Evolutionary conservation across 2,113 vertebrate genomes (phyloP).

Genomic region (Alligator mississippiensis): DNA sequence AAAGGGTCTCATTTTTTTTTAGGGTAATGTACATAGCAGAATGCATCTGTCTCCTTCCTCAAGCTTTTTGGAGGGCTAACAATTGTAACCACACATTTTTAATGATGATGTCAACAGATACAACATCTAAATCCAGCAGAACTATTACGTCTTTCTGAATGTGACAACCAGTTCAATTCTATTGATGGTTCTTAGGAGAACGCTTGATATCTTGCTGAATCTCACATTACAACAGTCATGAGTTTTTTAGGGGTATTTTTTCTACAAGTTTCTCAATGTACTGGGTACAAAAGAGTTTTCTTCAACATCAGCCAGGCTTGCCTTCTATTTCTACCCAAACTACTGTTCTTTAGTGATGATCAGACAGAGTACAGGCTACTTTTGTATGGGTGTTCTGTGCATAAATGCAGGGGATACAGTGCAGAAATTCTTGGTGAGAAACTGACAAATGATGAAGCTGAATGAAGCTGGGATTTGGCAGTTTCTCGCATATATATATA

Average conservation of each 20-base stretch:
- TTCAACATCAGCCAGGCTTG: background rate
- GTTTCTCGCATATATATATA: background rate
- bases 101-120: constrained; percentile 1
- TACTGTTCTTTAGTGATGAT: background rate
- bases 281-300: background rate
- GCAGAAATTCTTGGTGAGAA: background rate
- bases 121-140: background rate
- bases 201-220: background rate
- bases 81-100: background rate
- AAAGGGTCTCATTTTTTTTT: constrained; percentile 28
- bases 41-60: background rate
- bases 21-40: constrained; percentile 1
- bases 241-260: background rate
- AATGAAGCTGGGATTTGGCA: background rate
- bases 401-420: background rate
- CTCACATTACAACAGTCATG: background rate
- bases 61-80: background rate
- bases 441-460: background rate
- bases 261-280: background rate
- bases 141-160: background rate
- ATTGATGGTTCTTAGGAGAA: background rate
- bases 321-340: background rate
- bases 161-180: background rate
- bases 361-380: background rate
- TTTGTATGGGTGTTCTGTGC: background rate